Percentiles rank a stretch among this genome's conserved stretches.
phyloP scores from a whole-genome alignment of 2,113 vertebrate genomes.

The Odontesthes bonariensis region DNA sequence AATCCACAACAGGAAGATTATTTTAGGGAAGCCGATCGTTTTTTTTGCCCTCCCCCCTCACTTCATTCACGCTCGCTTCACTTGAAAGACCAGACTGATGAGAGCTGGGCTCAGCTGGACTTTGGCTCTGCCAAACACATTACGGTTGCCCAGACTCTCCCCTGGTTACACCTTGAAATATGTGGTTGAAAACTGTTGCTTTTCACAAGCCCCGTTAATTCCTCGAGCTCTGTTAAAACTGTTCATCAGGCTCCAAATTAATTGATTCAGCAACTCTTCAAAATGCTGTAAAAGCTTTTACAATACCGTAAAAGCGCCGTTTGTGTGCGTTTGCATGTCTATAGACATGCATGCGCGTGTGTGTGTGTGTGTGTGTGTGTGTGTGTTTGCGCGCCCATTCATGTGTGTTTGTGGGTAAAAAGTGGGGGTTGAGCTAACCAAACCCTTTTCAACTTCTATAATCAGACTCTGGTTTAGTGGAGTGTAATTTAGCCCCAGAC shows the following conservation, averaged over 20 bases:
- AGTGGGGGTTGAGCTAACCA: slow-evolving; percentile 69
- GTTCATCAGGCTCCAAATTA: slow-evolving; percentile 47
- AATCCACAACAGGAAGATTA: slow-evolving; percentile 85
- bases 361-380: slow-evolving; percentile 20
- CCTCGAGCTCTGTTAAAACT: slow-evolving; percentile 53
- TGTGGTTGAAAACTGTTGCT: slow-evolving; percentile 47
- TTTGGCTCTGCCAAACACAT: slow-evolving; percentile 61
- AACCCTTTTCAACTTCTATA: slow-evolving; percentile 82
- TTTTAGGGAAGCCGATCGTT: slow-evolving; percentile 80
- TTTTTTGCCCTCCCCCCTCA: slow-evolving; percentile 15
- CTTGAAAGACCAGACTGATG: slow-evolving; percentile 57
- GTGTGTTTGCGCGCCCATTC: slow-evolving; percentile 41
- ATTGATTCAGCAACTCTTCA: slow-evolving; percentile 65
- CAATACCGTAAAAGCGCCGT: slow-evolving; percentile 56
- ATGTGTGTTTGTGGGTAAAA: slow-evolving; percentile 72
- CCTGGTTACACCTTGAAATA: slow-evolving; percentile 73
- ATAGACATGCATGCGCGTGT: slow-evolving; percentile 13
- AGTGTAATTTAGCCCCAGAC: slow-evolving; percentile 83
- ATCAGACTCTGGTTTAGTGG: slow-evolving; percentile 78
- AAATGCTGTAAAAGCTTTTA: slow-evolving; percentile 66
- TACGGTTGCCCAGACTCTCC: slow-evolving; percentile 57
- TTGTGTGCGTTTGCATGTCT: slow-evolving; percentile 2
- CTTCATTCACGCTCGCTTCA: slow-evolving; percentile 39
- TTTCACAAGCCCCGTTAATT: slow-evolving; percentile 29
- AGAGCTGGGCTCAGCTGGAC: slow-evolving; percentile 43